Conservation (phyloP, 2,888 invertebrate species). For the Deilephila porcellus region DNA sequence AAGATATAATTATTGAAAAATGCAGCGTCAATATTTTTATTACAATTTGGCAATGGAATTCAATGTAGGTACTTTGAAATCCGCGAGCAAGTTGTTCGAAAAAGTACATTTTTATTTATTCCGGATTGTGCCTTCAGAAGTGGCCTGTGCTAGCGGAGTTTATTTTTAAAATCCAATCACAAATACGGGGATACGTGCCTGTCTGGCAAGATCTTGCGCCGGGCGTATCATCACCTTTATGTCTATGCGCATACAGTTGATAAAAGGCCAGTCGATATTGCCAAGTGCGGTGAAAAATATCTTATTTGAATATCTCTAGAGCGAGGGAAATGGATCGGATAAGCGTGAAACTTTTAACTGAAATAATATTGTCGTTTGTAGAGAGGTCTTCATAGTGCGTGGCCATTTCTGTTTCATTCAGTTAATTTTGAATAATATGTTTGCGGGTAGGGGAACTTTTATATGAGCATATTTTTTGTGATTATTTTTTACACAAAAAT, state of each 20-base stretch:
- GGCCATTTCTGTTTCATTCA: not conserved
- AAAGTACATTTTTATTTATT: conserved; percentile 21
- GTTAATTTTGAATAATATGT: not conserved
- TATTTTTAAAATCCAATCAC: conserved; percentile 27
- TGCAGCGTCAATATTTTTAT: not conserved
- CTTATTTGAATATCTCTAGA: conserved; percentile 71
- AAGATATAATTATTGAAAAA: not conserved
- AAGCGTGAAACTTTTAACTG: conserved; percentile 73
- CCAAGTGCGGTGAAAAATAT: conserved; percentile 62
- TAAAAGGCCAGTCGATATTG: conserved; percentile 43
- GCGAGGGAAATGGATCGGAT: conserved; percentile 68
- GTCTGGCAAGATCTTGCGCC: conserved; percentile 15
- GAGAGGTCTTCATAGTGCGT: conserved; percentile 43
- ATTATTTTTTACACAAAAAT: not conserved
- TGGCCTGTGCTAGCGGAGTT: conserved; percentile 17
- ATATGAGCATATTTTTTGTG: not conserved
- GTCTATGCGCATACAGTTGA: conserved; percentile 56
- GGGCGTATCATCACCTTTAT: conserved; percentile 46
- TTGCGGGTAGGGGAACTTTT: conserved; percentile 3
- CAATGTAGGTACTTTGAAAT: conserved; percentile 9
- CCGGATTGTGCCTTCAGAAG: conserved; percentile 13
- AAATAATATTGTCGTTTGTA: conserved; percentile 74
- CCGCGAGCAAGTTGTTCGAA: not conserved
- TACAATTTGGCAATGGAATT: not conserved
- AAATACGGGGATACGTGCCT: conserved; percentile 23